Evolutionary conservation across 2,797 vertebrate genomes (phyloP), one percentile per base, ranked within the genome.

Genomic region (Argentina silus): DNA sequence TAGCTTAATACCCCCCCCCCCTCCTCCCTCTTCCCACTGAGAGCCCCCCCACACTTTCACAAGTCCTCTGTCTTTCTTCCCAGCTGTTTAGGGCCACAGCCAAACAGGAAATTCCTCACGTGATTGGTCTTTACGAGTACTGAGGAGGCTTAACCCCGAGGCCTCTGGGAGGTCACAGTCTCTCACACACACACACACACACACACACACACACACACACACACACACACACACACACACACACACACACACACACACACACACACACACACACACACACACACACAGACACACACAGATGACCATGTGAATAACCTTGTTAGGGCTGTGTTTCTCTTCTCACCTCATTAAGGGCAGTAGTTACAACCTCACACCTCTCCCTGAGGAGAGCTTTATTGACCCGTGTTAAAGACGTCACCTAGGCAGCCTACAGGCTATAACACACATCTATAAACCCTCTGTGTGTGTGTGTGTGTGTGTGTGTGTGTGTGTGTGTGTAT

Each of bases 21-120:
- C 93, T 92, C 88, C 89, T 91, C 87, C 85, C 84, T 87, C 82
- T 87, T n/a, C 95, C 92, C 85, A 89, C 93, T 85, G 88, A 87
- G 94, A 87, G 85, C 86, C 90, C 92, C 91, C 91, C 43, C 11
- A 3, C 11, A 51, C 90, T 93, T 94, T 94, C 92, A 94, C 89
- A 92, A 93, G 91, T 89, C 91, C 87, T 90, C 85, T 69, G 79
- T 93, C 93, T 94, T 96, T 95, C 95, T 94, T 93, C 93, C 90
- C 89, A 89, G 87, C 91, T 89, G 91, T 94, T 95, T 95, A 95
- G 92, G 89, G 92, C 91, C 92, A 55, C 59, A 15, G 89, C 90
- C 91, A 90, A 91, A 95, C 95, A 96, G 95, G 95, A 96, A 96
- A 95, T 95, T 94, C 93, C 94, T 94, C 95, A 95, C 92, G 92